Percentiles rank a stretch among this genome's conserved stretches.
Conservation (phyloP, 2,113 vertebrate genomes). For the Microcebus tavaratra region DNA sequence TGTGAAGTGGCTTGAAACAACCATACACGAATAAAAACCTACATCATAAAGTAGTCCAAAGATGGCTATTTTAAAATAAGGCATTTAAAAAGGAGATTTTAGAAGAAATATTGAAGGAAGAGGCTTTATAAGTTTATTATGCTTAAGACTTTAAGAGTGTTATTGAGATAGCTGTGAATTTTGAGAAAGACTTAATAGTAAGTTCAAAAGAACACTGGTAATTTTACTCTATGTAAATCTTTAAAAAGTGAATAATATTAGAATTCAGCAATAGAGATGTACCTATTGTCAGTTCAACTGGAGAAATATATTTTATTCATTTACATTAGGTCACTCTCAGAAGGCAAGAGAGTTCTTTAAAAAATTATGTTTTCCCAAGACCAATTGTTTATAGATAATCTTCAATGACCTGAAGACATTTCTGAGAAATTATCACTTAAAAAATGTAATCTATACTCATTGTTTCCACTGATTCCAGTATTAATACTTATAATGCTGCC, state of each 20-base stretch:
- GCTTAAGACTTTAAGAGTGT: not conserved
- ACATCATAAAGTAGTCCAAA: not conserved
- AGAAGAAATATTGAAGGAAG: not conserved
- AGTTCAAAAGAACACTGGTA: not conserved
- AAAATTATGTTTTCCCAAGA: not conserved
- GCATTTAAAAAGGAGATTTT: not conserved
- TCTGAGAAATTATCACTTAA: conserved; percentile 32
- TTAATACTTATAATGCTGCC: not conserved
- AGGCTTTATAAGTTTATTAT: not conserved
- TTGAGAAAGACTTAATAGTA: not conserved
- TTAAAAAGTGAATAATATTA: not conserved
- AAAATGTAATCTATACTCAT: not conserved
- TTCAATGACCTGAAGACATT: not conserved
- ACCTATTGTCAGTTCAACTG: not conserved
- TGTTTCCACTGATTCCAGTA: not conserved
- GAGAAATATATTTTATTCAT: not conserved
- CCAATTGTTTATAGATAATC: not conserved
- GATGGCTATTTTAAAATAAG: conserved; percentile 36
- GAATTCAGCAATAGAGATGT: not conserved
- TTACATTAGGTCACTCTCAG: not conserved
- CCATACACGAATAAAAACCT: not conserved
- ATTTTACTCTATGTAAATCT: not conserved
- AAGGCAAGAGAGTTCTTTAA: not conserved
- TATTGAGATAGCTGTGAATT: not conserved
- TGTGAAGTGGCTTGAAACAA: not conserved